Evolutionary conservation across 2,797 vertebrate species (phyloP).

Genomic region (Sebastes cheni): DNA sequence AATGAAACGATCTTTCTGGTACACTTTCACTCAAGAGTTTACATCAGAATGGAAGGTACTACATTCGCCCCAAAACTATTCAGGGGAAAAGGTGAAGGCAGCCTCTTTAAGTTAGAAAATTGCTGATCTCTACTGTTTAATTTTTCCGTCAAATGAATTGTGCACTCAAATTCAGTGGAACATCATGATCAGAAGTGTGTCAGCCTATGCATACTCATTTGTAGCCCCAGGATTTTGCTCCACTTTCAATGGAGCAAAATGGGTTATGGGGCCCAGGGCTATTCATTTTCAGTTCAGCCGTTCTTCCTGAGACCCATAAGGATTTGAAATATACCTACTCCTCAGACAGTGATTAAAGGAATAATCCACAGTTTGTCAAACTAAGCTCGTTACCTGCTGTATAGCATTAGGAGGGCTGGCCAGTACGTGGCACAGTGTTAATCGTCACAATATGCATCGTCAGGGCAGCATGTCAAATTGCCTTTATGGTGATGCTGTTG

Average conservation of each 20-base stretch:
- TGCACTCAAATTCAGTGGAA: constrained; percentile 29
- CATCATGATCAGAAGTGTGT: constrained; percentile 48
- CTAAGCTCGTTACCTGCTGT: neutral
- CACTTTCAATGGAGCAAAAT: constrained; percentile 70
- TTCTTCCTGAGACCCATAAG: constrained; percentile 42
- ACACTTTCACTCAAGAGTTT: neutral
- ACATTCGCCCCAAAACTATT: neutral
- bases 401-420: neutral
- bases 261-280: constrained; percentile 60
- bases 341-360: constrained; percentile 19
- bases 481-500: neutral
- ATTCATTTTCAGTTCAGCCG: constrained; percentile 56
- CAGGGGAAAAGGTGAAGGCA: neutral
- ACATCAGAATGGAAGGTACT: neutral
- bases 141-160: constrained; percentile 7
- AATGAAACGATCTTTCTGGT: neutral
- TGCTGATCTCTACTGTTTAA: neutral
- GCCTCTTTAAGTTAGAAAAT: neutral
- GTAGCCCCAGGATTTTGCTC: constrained; percentile 71
- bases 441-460: neutral
- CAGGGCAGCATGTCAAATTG: neutral
- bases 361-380: constrained; percentile 8
- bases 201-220: constrained; percentile 57
- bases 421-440: neutral
- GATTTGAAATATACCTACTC: constrained; percentile 34